Evolutionary conservation across 2,113 vertebrate genomes (phyloP), one percentile per base, ranked within the genome.

Genomic region (Grammomys dolichurus): DNA sequence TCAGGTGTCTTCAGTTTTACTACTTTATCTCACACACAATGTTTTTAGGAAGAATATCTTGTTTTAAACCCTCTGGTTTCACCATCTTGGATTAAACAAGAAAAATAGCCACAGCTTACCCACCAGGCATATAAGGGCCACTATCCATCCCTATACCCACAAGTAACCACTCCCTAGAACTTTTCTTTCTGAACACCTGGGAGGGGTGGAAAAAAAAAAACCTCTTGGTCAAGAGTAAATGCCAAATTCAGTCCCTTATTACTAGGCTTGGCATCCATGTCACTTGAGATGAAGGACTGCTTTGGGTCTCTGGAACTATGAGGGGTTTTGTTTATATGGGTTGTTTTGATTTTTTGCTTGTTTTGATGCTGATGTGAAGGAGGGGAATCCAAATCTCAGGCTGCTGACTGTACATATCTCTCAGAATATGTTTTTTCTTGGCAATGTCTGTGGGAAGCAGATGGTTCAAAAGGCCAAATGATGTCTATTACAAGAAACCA

Each of bases 341-440:
- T 31, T 31, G 24, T 20, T 48, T 46, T 26, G 7, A 0, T 40
- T 75, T 1, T 80, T 87, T 86, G 24, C 3, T 17, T 73, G 60
- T 46, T 75, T 82, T 51, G 12, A 11, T 85, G 86, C 77, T 93
- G 87, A 43, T 85, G 36, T 51, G 48, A 76, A 80, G 19, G 33
- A 86, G 46, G 36, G 7, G 70, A 63, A 51, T 65, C 7, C 60
- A 92, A 82, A 89, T 43, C 51, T 36, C 40, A 77, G 54, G 54
- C 81, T 78, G 48, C 65, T 96, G 67, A 94, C 93, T 77, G 80
- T 81, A 33, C 77, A 33, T 16, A 17, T 67, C 93, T 96, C 95
- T 96, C 88, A 93, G 96, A 90, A 93, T 26, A 81, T 86, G 80
- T 33, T 24, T 28, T 93, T 82, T 91, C 51, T 36, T 43, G 69